phyloP scores from a whole-genome alignment of 2,113 vertebrate species.

The Steatornis caripensis region DNA sequence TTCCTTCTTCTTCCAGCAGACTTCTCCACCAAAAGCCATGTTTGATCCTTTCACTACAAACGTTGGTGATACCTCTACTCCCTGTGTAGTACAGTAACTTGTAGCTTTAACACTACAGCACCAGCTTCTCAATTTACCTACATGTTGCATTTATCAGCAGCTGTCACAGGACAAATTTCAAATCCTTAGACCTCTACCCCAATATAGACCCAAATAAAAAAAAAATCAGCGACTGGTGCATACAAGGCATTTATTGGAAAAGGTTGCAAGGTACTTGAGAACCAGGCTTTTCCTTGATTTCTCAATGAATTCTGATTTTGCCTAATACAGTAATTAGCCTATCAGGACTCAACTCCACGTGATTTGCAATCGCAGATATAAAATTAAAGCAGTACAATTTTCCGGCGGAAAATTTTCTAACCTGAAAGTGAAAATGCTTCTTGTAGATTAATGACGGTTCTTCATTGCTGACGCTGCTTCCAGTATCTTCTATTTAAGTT shows the following conservation, averaged over 20 bases:
- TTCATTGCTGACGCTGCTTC: neutral
- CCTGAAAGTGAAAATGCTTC: neutral
- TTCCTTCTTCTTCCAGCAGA: neutral
- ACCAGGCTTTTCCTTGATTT: too few relatives aligned
- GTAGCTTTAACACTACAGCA: neutral
- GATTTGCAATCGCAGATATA: neutral
- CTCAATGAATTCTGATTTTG: neutral
- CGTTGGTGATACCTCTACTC: accelerated
- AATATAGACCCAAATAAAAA: neutral
- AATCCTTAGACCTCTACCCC: neutral
- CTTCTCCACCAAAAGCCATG: neutral
- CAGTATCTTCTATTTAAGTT: neutral
- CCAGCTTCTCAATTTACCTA: neutral
- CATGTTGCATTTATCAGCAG: neutral
- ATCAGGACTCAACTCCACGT: neutral
- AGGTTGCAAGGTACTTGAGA: too few relatives aligned
- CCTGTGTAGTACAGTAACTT: neutral
- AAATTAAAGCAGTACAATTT: neutral
- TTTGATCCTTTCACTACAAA: neutral
- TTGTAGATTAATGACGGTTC: neutral
- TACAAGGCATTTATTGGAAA: neutral
- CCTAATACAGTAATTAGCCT: neutral
- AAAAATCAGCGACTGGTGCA: neutral
- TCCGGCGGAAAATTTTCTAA: neutral
- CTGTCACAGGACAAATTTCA: neutral